Base-by-base conservation (phyloP, 92 coral and sea anemone genomes). In the Epizoanthus rinbou region DNA sequence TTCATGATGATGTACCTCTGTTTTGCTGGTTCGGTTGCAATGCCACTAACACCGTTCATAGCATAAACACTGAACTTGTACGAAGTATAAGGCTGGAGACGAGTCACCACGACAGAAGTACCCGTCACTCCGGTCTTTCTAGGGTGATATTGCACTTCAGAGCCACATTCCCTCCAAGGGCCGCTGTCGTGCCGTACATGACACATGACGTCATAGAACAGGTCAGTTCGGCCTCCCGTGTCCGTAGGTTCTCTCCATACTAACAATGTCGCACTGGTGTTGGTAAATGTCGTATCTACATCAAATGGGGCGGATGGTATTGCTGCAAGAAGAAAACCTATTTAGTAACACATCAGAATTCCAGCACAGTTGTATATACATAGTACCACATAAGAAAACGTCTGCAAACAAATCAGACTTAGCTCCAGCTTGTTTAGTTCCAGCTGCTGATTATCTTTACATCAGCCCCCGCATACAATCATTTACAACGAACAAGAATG, bases 141-240 rank as follows among this genome's bases (percentile, higher is more conserved):
- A 17, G 81, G 67, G 81, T 58, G 59, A 14, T 57, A 75, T 3
- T 9, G 16, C 33, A 57, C 28, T 7, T 33, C 39, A 6, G 68
- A 57, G 21, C 9, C 68, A n/a, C 68, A 75, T 28, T 1, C 15
- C 25, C 31, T 22, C 17, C 31, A 21, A 25, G 0, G 21, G 28
- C n/a, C 13, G 5, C 18, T 28, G 31, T 28, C 31, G 31, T 28
- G 31, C 31, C 31, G 31, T 28, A 28, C 31, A 28, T 28, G 31
- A 28, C 31, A 28, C 31, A 28, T 28, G 31, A 28, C 31, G 31
- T 28, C 31, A 28, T 28, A 28, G 31, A 75, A 75, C 68, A 75
- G 59, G 17, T 75, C 81, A 1, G 68, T 57, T 3, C 81, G 81
- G 19, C 81, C 81, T 57, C 81, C 81, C 2, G 33, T 57, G 68